These are phyloP conservation scores for Ageneiosus marmoratus DNA, from an alignment of 2,113 vertebrate species.

Conservation along the genomic window DNA sequence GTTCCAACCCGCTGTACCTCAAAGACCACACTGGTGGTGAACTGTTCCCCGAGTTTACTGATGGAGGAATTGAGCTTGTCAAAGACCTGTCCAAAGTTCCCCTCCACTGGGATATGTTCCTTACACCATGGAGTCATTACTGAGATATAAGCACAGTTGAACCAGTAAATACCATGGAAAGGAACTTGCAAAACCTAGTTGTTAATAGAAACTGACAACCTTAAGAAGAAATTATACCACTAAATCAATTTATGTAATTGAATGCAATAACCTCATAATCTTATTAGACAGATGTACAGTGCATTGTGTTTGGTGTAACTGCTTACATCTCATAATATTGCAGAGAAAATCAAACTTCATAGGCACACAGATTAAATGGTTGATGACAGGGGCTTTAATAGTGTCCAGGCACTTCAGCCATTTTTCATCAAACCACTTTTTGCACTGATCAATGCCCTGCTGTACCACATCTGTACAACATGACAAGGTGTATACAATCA, in stretches of 20 bases:
- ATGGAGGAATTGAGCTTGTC: slow-evolving; percentile 79
- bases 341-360: slow-evolving; percentile 87
- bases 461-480: slow-evolving; percentile 73
- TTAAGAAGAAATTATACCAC: neutral
- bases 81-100: slow-evolving; percentile 85
- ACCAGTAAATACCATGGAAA: neutral
- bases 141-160: slow-evolving; percentile 52
- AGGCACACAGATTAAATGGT: slow-evolving; percentile 83
- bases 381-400: slow-evolving; percentile 73
- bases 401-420: slow-evolving; percentile 53
- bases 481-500: neutral
- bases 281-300: neutral
- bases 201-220: neutral
- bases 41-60: slow-evolving; percentile 70
- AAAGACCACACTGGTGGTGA: slow-evolving; percentile 66
- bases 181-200: neutral
- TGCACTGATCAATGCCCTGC: slow-evolving; percentile 70
- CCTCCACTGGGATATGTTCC: slow-evolving; percentile 79
- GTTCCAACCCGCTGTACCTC: slow-evolving; percentile 62
- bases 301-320: neutral
- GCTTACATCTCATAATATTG: slow-evolving; percentile 68
- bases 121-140: slow-evolving; percentile 80
- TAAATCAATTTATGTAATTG: neutral
- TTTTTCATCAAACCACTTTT: slow-evolving; percentile 73
- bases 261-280: neutral